Evolutionary conservation across 2,888 invertebrate species (phyloP).

Genomic region (Perizoma affinitatum): DNA sequence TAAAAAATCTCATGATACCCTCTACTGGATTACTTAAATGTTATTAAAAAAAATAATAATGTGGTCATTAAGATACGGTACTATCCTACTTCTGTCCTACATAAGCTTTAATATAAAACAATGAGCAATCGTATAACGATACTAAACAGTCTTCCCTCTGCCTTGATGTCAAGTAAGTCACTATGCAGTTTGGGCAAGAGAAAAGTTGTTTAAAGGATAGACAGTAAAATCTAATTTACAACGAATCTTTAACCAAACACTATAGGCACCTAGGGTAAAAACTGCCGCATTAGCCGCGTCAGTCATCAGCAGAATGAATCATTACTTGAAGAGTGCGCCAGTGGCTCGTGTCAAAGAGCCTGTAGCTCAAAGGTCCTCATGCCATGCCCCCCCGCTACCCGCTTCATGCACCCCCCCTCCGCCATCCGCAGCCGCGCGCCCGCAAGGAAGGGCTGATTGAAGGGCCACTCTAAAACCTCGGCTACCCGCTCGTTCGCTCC

Average conservation of each 20-base stretch:
- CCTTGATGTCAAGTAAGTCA: slow-evolving; percentile 11
- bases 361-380: slow-evolving; percentile 81
- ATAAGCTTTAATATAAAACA: neutral
- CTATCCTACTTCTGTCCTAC: too few relatives aligned
- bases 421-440: slow-evolving; percentile 52
- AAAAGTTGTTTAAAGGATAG: slow-evolving; percentile 49
- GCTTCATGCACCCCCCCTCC: slow-evolving; percentile 41
- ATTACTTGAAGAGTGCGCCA: slow-evolving; percentile 84
- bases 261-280: slow-evolving; percentile 52
- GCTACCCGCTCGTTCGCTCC: slow-evolving; percentile 81
- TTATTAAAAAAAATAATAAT: too few relatives aligned
- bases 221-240: slow-evolving; percentile 58
- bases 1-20: too few relatives aligned
- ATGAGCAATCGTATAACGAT: slow-evolving; percentile 1
- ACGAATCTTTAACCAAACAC: slow-evolving; percentile 69
- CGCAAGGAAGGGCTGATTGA: slow-evolving; percentile 81
- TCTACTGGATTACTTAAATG: too few relatives aligned
- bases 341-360: slow-evolving; percentile 83
- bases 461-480: slow-evolving; percentile 83
- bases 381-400: slow-evolving; percentile 44
- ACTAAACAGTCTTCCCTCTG: slow-evolving; percentile 11
- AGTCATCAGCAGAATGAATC: slow-evolving; percentile 84
- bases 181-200: slow-evolving; percentile 26
- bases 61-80: too few relatives aligned
- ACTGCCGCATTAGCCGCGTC: slow-evolving; percentile 79